A percentile compares a stretch with the other conserved stretches of the same genome.
Evolutionary conservation across 2,888 invertebrate species (phyloP).

Genomic region (Xylota segnis): DNA sequence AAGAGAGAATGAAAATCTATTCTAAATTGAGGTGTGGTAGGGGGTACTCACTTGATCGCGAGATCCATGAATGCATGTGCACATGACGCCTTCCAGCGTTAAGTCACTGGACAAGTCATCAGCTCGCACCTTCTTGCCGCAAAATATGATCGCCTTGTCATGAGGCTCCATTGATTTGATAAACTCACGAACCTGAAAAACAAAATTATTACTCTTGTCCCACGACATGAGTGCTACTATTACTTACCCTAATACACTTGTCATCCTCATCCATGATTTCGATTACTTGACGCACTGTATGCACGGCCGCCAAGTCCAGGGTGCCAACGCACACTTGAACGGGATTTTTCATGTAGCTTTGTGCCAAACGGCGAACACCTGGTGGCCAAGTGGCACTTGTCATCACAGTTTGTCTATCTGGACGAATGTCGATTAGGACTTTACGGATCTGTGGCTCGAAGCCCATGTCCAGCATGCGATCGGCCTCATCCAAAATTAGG

Average conservation of each 20-base stretch:
- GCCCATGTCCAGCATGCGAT: constrained; percentile 94
- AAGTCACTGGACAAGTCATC: constrained; percentile 94
- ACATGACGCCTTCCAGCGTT: constrained; percentile 88
- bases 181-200: constrained; percentile 88
- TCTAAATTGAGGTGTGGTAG: neutral
- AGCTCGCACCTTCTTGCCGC: constrained; percentile 93
- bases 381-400: constrained; percentile 98
- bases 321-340: constrained; percentile 96
- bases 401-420: constrained; percentile 97
- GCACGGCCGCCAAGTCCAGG: constrained; percentile 94
- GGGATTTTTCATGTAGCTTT: constrained; percentile 94
- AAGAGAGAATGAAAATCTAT: neutral
- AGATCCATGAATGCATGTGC: constrained; percentile 95
- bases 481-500: constrained; percentile 96
- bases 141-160: constrained; percentile 96
- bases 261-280: constrained; percentile 89
- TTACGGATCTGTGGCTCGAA: constrained; percentile 95
- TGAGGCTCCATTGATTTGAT: constrained; percentile 88
- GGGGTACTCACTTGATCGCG: constrained; percentile 87
- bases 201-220: neutral
- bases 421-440: constrained; percentile 91
- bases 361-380: constrained; percentile 93
- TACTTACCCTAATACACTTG: constrained; percentile 86
- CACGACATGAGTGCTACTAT: neutral
- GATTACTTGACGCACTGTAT: constrained; percentile 93